These are phyloP conservation scores for Archivesica marissinica DNA, from an alignment of 1,140 invertebrate genomes.

Conservation along the genomic window DNA sequence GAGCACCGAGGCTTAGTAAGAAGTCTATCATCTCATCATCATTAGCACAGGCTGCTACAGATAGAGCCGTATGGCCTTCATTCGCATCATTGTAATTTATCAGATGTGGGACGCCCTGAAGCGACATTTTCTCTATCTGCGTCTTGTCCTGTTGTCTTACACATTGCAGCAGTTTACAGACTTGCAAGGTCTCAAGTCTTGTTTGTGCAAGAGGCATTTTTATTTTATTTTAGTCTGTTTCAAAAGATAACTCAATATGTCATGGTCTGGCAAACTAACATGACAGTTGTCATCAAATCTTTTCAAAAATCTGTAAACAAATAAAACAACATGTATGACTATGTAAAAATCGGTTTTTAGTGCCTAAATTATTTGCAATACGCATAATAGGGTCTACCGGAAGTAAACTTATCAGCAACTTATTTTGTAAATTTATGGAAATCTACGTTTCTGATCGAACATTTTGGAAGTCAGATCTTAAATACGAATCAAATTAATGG, in stretches of 20 bases:
- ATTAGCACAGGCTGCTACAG: constrained; percentile 79
- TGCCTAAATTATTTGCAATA: no score
- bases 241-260: no score
- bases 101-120: constrained; percentile 82
- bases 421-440: no score
- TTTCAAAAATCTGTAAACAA: no score
- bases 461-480: no score
- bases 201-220: constrained; percentile 81
- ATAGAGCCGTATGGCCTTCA: constrained; percentile 82
- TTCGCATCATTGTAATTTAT: constrained; percentile 84
- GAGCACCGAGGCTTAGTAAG: constrained; percentile 81
- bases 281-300: no score
- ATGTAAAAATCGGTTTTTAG: not conserved
- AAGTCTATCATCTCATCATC: constrained; percentile 83
- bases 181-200: constrained; percentile 81
- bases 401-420: no score
- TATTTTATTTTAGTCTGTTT: constrained; percentile 3
- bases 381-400: no score
- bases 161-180: constrained; percentile 84
- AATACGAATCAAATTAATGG: not conserved
- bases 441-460: no score
- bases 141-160: constrained; percentile 80
- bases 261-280: no score
- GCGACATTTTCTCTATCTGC: constrained; percentile 81
- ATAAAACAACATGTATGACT: not conserved